phyloP scores from a whole-genome alignment of 2,797 vertebrate genomes.

The Bryconaethiops microstoma region DNA sequence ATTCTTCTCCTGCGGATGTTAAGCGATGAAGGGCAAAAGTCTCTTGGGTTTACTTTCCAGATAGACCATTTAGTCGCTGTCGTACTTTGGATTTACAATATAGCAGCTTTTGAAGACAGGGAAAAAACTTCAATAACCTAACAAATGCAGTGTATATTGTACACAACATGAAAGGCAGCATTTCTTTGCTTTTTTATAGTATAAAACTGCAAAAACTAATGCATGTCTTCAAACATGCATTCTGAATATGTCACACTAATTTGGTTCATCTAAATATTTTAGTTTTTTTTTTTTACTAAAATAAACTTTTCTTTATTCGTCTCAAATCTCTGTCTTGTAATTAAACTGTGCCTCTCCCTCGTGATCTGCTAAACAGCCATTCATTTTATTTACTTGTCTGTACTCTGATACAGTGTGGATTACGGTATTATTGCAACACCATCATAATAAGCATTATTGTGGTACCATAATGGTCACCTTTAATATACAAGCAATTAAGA shows the following conservation, averaged over 20 bases:
- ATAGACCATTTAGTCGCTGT: slow-evolving; percentile 21
- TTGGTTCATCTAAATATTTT: neutral
- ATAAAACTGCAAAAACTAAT: no score
- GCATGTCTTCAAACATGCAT: slow-evolving; percentile 36
- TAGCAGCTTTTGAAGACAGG: neutral
- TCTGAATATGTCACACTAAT: slow-evolving; percentile 19
- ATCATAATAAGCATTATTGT: slow-evolving; percentile 24
- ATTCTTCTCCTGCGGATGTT: slow-evolving; percentile 51
- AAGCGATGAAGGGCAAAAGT: slow-evolving; percentile 29
- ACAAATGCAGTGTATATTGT: no score
- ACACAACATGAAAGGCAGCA: neutral
- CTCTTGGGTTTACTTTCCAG: slow-evolving; percentile 41
- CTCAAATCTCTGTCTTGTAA: neutral
- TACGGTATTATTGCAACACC: slow-evolving; percentile 7
- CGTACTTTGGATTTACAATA: neutral
- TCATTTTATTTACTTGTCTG: slow-evolving; percentile 27
- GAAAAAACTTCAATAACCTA: no score
- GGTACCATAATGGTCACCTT: slow-evolving; percentile 40
- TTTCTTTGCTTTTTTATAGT: no score
- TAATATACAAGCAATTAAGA: slow-evolving; percentile 40
- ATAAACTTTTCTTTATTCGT: neutral
- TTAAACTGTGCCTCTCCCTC: neutral
- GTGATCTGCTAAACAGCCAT: neutral
- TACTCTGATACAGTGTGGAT: slow-evolving; percentile 26
- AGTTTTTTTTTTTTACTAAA: no score